Conservation (phyloP, 2,888 invertebrate genomes). For the Volucella inflata region DNA sequence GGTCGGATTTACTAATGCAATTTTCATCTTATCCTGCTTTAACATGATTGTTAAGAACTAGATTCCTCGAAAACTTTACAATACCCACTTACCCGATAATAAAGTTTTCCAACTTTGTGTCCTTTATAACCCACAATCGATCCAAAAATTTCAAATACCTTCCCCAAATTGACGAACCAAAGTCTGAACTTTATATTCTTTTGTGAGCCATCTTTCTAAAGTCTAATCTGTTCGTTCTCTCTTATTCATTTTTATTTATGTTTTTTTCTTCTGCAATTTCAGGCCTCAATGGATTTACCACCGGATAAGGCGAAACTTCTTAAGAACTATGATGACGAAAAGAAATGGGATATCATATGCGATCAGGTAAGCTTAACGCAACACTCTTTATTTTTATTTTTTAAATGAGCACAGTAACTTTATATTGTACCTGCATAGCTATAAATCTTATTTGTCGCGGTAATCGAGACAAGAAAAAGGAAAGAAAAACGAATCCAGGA, state of each 20-base stretch:
- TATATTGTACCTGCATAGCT: slow-evolving; percentile 7
- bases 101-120: too few species aligned
- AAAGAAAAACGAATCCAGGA: slow-evolving; percentile 28
- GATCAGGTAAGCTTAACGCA: slow-evolving; percentile 91
- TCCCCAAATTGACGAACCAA: too few species aligned
- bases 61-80: too few species aligned
- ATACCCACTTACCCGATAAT: too few species aligned
- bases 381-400: slow-evolving; percentile 43
- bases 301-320: slow-evolving; percentile 99
- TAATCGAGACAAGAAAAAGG: slow-evolving; percentile 18
- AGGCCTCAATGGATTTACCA: slow-evolving; percentile 99
- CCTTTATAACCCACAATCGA: too few species aligned
- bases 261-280: slow-evolving; percentile 84
- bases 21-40: too few species aligned
- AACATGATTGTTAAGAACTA: too few species aligned
- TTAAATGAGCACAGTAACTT: not conserved
- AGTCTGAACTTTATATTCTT: too few species aligned
- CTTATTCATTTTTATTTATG: too few species aligned
- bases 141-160: too few species aligned
- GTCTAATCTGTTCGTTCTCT: slow-evolving; percentile 16
- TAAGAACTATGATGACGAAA: slow-evolving; percentile 97
- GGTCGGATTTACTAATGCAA: too few species aligned
- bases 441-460: slow-evolving; percentile 40
- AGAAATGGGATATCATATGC: slow-evolving; percentile 99
- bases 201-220: not conserved